Percentiles rank a stretch among this genome's conserved stretches.
Evolutionary conservation across 1,140 invertebrate species (phyloP).

Genomic region (Arctopsyche grandis): DNA sequence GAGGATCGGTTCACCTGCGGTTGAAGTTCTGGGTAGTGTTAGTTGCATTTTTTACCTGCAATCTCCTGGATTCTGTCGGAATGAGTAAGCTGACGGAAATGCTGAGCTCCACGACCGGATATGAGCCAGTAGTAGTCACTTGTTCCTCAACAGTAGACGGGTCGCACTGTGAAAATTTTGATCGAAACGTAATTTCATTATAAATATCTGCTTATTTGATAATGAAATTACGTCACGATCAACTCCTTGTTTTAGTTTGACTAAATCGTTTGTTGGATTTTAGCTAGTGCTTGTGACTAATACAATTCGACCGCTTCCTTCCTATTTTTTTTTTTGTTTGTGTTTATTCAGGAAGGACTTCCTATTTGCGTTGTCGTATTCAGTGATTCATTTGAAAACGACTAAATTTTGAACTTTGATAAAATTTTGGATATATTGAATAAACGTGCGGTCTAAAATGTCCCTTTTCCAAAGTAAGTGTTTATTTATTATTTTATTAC

Average conservation of each 20-base stretch:
- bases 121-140: constrained; percentile 23
- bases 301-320: neutral
- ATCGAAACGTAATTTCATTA: neutral
- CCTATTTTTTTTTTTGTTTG: neutral
- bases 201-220: neutral
- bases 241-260: neutral
- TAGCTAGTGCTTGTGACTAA: neutral
- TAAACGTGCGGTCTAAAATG: neutral
- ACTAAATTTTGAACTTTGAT: neutral
- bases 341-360: neutral
- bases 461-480: neutral
- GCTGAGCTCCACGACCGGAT: constrained; percentile 20
- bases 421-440: neutral
- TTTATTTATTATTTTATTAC: neutral
- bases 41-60: neutral
- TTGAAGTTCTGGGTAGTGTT: neutral
- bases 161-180: neutral
- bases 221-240: neutral
- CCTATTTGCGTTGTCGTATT: neutral
- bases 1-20: too few relatives aligned
- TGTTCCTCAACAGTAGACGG: neutral
- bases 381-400: neutral
- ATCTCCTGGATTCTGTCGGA: constrained; percentile 18
- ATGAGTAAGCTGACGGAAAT: constrained; percentile 34
- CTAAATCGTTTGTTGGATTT: neutral